A percentile compares a stretch with the other conserved stretches of the same genome.
phyloP scores from a whole-genome alignment of 2,113 vertebrate genomes.

The Dolichotis patagonum region DNA sequence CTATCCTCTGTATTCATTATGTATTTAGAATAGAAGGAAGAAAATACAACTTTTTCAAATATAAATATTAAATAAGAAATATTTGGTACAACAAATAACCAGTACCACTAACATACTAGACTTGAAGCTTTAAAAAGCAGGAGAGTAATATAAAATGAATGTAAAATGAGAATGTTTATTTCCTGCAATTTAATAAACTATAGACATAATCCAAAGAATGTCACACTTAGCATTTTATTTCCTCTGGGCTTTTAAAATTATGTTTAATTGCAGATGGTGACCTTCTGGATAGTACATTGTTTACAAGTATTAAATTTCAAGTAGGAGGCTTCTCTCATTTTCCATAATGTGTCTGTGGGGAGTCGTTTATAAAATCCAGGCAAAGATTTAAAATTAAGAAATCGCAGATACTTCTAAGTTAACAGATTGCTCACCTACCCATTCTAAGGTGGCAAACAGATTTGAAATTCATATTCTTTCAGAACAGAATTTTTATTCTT shows the following conservation, averaged over 20 bases:
- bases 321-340: constrained; percentile 47
- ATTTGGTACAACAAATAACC: not conserved
- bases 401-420: not conserved
- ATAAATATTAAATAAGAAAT: constrained; percentile 5
- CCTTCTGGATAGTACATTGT: constrained; percentile 64
- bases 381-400: constrained; percentile 52
- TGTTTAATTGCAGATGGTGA: constrained; percentile 75
- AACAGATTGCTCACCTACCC: not conserved
- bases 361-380: not conserved
- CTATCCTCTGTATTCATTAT: not conserved
- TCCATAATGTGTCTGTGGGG: constrained; percentile 22
- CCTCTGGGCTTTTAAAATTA: constrained; percentile 70
- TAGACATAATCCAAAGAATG: constrained; percentile 53
- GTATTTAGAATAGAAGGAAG: not conserved
- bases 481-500: constrained; percentile 42
- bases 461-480: constrained; percentile 48
- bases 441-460: not conserved
- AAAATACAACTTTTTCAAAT: constrained; percentile 43
- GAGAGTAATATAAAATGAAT: not conserved
- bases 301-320: constrained; percentile 71
- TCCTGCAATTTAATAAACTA: constrained; percentile 57
- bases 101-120: not conserved
- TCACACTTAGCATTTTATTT: constrained; percentile 74
- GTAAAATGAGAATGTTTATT: constrained; percentile 53
- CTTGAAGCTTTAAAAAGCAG: not conserved